These are phyloP conservation scores for Trachemys scripta DNA, from an alignment of 2,113 vertebrate species.

Conservation along the genomic window DNA sequence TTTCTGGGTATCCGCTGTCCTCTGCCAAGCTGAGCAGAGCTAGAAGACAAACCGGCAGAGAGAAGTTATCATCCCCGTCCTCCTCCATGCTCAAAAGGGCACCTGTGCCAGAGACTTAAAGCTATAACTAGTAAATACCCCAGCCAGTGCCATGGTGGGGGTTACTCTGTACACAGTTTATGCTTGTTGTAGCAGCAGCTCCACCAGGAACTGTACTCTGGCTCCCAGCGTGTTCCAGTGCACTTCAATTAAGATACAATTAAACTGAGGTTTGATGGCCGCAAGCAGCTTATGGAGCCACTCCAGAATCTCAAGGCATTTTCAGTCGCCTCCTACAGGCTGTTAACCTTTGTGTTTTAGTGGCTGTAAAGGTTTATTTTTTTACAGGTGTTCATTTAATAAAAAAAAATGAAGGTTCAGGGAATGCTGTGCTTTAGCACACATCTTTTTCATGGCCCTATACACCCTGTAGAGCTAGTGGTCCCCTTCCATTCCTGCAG, in stretches of 20 bases:
- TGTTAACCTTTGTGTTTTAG: not conserved
- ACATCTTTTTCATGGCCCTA: not conserved
- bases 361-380: not conserved
- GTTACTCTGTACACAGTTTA: too few relatives aligned
- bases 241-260: not conserved
- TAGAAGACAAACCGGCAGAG: not conserved
- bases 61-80: not conserved
- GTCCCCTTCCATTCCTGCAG: not conserved
- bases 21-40: not conserved
- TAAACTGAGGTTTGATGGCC: not conserved
- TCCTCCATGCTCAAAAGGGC: not conserved
- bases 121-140: too few relatives aligned
- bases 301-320: not conserved
- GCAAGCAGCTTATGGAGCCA: not conserved
- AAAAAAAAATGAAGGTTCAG: not conserved
- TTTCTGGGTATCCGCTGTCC: not conserved
- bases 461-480: too few relatives aligned
- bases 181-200: not conserved
- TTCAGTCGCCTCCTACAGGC: rapidly evolving
- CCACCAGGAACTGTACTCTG: not conserved
- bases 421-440: not conserved
- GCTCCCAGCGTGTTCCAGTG: not conserved
- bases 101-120: not conserved
- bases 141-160: too few relatives aligned
- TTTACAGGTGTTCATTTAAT: not conserved